These are phyloP conservation scores for Anaspis maculata DNA, from an alignment of 2,888 invertebrate genomes.

Conservation along the genomic window DNA sequence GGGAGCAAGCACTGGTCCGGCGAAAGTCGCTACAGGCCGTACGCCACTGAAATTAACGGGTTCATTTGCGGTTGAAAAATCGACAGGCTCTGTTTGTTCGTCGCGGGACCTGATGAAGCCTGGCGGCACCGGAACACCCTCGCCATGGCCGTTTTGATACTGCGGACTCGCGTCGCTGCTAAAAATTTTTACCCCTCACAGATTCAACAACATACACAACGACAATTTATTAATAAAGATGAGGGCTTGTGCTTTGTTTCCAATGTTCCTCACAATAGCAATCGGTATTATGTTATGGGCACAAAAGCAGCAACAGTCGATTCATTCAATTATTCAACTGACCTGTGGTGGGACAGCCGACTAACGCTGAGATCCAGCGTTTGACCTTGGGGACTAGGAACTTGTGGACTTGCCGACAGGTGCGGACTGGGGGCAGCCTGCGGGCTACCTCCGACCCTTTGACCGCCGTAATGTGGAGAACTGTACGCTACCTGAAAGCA, in stretches of 20 bases:
- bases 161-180: slow-evolving; percentile 52
- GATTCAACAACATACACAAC: no score
- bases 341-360: slow-evolving; percentile 82
- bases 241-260: no score
- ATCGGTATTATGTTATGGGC: no score
- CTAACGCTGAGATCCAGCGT: slow-evolving; percentile 84
- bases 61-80: slow-evolving; percentile 59
- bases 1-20: slow-evolving; percentile 39
- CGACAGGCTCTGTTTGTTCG: slow-evolving; percentile 64
- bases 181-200: slow-evolving; percentile 13
- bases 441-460: slow-evolving; percentile 68
- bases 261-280: no score
- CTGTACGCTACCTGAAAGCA: slow-evolving; percentile 68
- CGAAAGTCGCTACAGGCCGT: slow-evolving; percentile 44
- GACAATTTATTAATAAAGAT: no score
- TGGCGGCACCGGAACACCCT: slow-evolving; percentile 44
- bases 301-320: slow-evolving; percentile 7
- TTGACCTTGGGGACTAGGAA: slow-evolving; percentile 86
- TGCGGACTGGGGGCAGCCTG: slow-evolving; percentile 80
- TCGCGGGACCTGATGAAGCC: slow-evolving; percentile 50
- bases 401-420: slow-evolving; percentile 78
- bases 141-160: slow-evolving; percentile 45
- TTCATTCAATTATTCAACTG: slow-evolving; percentile 1
- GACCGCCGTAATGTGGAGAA: slow-evolving; percentile 66
- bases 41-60: slow-evolving; percentile 56